Conservation (phyloP, 2,797 vertebrate species). For the Onychomys torridus region DNA sequence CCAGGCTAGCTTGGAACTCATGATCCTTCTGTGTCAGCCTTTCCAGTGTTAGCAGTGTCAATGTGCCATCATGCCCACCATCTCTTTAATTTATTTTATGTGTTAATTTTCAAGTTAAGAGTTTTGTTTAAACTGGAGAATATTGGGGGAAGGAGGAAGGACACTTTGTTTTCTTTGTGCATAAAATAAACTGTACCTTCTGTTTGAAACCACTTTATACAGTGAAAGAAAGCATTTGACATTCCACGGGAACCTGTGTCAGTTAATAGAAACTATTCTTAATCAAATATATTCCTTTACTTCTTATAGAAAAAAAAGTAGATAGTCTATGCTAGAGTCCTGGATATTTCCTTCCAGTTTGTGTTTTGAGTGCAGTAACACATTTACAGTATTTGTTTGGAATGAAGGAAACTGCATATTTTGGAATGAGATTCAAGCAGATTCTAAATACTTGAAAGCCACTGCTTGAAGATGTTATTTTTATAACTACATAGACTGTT, state of each 20-base stretch:
- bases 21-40: background rate
- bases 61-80: too few species aligned
- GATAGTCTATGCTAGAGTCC: background rate
- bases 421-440: background rate
- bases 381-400: background rate
- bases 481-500: background rate
- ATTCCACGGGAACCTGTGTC: background rate
- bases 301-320: slow-evolving; percentile 6
- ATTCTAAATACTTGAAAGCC: background rate
- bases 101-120: background rate
- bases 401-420: background rate
- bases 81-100: too few species aligned
- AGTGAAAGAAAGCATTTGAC: background rate
- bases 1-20: background rate
- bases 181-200: background rate
- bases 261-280: background rate
- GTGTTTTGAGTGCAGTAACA: slow-evolving; percentile 37
- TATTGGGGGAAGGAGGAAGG: background rate
- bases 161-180: background rate
- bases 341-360: slow-evolving; percentile 12
- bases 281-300: background rate
- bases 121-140: background rate
- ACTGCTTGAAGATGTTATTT: background rate
- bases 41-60: background rate
- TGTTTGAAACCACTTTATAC: background rate